A percentile compares a stretch with the other conserved stretches of the same genome.
These are phyloP conservation scores for Anneissia japonica DNA, from an alignment of 35 echinoderm and acorn worm genomes.

Conservation along the genomic window DNA sequence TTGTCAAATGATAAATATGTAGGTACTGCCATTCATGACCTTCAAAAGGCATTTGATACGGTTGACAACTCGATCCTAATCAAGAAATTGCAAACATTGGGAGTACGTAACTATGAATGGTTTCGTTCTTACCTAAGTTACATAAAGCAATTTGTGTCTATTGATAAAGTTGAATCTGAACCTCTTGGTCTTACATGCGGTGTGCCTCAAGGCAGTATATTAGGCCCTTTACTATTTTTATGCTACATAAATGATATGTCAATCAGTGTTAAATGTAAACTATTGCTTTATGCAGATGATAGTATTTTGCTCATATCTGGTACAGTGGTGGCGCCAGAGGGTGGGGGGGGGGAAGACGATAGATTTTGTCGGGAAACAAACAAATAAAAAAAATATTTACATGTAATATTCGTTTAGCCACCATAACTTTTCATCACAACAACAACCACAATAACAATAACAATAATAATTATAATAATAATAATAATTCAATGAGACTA, in stretches of 20 bases:
- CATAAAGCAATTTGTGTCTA: not conserved
- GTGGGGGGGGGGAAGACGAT: too few species aligned
- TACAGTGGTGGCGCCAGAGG: too few species aligned
- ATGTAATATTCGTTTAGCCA: too few species aligned
- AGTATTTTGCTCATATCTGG: too few species aligned
- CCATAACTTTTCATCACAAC: too few species aligned
- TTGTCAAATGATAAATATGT: not conserved
- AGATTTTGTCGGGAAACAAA: too few species aligned
- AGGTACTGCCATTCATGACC: not conserved
- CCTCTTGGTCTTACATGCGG: not conserved
- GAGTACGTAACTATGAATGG: not conserved
- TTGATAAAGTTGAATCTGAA: constrained; percentile 5
- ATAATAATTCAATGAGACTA: too few species aligned
- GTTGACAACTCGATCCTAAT: not conserved
- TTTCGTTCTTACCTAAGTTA: not conserved
- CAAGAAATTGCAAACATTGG: constrained; percentile 1
- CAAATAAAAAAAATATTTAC: too few species aligned
- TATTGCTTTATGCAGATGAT: too few species aligned
- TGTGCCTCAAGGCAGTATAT: not conserved
- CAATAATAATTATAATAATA: too few species aligned
- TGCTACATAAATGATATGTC: constrained; percentile 1
- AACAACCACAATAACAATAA: too few species aligned
- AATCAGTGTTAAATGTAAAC: constrained; percentile 5
- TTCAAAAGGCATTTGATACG: not conserved
- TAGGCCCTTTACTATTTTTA: not conserved